phyloP scores from a whole-genome alignment of 2,888 invertebrate species.

The Pterostichus niger region DNA sequence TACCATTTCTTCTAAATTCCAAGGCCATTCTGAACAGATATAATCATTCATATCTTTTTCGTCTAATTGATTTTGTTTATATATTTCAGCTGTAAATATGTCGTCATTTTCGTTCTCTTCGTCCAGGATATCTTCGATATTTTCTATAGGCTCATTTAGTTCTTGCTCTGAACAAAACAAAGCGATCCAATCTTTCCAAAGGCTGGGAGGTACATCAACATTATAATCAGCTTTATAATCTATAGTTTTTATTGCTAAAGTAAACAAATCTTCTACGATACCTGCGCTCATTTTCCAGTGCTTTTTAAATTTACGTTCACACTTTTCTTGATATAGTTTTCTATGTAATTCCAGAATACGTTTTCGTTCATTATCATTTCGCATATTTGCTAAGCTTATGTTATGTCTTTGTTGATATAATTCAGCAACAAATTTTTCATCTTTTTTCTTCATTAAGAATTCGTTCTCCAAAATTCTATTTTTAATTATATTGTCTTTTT shows the following conservation, averaged over 20 bases:
- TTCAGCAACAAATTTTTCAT: conserved; percentile 76
- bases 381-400: conserved; percentile 66
- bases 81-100: conserved; percentile 77
- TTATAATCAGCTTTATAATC: conserved; percentile 77
- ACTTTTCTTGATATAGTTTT: conserved; percentile 79
- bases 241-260: conserved; percentile 79
- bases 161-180: conserved; percentile 80
- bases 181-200: conserved; percentile 80
- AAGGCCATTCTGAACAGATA: conserved; percentile 78
- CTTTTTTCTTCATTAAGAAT: conserved; percentile 78
- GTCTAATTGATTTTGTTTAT: conserved; percentile 79
- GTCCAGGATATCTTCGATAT: conserved; percentile 75
- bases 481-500: conserved; percentile 79
- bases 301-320: conserved; percentile 77
- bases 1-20: conserved; percentile 78
- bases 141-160: conserved; percentile 78
- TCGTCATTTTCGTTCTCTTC: conserved; percentile 75
- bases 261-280: conserved; percentile 79
- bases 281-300: conserved; percentile 79
- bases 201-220: conserved; percentile 77
- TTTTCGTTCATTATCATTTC: conserved; percentile 75
- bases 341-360: conserved; percentile 79
- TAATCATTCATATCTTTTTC: conserved; percentile 81
- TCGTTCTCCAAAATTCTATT: conserved; percentile 79
- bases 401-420: conserved; percentile 62